Evolutionary conservation across 1,140 invertebrate genomes (phyloP).

Genomic region (Brachionus manjavacas): DNA sequence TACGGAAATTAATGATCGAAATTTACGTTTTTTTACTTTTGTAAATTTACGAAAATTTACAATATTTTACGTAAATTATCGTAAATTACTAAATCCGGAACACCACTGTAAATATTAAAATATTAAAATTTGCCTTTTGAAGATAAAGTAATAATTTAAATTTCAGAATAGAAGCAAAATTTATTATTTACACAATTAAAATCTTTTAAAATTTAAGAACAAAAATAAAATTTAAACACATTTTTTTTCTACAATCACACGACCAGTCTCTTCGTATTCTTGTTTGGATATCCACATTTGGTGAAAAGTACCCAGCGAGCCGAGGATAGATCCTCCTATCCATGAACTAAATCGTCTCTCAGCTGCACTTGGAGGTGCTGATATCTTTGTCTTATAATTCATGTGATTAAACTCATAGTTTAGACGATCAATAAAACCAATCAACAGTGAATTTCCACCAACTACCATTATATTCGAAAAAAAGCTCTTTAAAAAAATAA

Average conservation of each 20-base stretch:
- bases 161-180: background rate
- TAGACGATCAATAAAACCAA: slow-evolving; percentile 78
- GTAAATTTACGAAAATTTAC: too few relatives aligned
- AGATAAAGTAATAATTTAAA: too few relatives aligned
- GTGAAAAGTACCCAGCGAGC: slow-evolving; percentile 77
- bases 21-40: too few relatives aligned
- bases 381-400: slow-evolving; percentile 78
- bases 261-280: slow-evolving; percentile 84
- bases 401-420: slow-evolving; percentile 79
- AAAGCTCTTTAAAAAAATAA: slow-evolving; percentile 58
- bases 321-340: slow-evolving; percentile 92
- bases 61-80: too few relatives aligned
- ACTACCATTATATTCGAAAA: slow-evolving; percentile 85
- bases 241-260: slow-evolving; percentile 78
- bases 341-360: slow-evolving; percentile 86
- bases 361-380: slow-evolving; percentile 63
- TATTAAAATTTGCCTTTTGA: background rate
- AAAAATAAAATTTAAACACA: slow-evolving; percentile 64
- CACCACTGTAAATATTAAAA: too few relatives aligned
- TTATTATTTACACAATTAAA: slow-evolving; percentile 1
- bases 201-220: background rate
- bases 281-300: slow-evolving; percentile 90
- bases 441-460: slow-evolving; percentile 78
- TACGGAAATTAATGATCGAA: too few relatives aligned
- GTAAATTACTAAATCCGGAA: too few relatives aligned